Conservation (phyloP, 2,113 vertebrate genomes). For the Toxotes jaculatrix region DNA sequence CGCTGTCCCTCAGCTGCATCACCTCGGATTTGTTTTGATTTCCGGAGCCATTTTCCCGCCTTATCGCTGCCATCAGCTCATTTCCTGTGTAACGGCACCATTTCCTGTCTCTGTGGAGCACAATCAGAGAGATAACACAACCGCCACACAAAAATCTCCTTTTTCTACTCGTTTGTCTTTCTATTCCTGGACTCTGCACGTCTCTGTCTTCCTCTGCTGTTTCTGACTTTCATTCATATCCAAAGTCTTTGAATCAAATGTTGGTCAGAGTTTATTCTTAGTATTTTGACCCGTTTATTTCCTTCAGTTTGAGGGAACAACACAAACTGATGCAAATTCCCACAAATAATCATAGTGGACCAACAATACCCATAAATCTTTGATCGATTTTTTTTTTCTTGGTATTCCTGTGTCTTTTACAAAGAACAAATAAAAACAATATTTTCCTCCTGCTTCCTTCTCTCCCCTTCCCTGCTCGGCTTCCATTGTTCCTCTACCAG, state of each 20-base stretch:
- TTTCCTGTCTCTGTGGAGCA: conserved; percentile 68
- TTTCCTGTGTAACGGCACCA: conserved; percentile 57
- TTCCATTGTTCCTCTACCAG: conserved; percentile 61
- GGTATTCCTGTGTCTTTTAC: background rate
- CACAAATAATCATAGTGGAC: background rate
- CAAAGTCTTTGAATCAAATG: background rate
- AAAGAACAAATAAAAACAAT: conserved; percentile 31
- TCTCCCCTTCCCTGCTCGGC: conserved; percentile 16
- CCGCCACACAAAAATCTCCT: background rate
- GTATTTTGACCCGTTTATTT: conserved; percentile 10
- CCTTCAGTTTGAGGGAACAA: background rate
- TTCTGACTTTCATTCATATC: background rate
- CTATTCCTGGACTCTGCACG: background rate
- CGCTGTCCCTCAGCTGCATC: conserved; percentile 4
- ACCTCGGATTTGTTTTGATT: conserved; percentile 50
- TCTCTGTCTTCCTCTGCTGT: conserved; percentile 1
- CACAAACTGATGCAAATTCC: background rate
- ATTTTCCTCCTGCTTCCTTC: conserved; percentile 16
- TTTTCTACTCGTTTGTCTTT: conserved; percentile 3
- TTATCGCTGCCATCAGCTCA: conserved; percentile 60
- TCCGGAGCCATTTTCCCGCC: conserved; percentile 50
- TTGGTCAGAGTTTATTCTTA: background rate
- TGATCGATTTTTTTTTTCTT: background rate
- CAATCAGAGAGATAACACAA: conserved; percentile 60
- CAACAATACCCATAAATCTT: background rate